phyloP scores from a whole-genome alignment of 2,888 invertebrate species.

The Drosophila testacea region DNA sequence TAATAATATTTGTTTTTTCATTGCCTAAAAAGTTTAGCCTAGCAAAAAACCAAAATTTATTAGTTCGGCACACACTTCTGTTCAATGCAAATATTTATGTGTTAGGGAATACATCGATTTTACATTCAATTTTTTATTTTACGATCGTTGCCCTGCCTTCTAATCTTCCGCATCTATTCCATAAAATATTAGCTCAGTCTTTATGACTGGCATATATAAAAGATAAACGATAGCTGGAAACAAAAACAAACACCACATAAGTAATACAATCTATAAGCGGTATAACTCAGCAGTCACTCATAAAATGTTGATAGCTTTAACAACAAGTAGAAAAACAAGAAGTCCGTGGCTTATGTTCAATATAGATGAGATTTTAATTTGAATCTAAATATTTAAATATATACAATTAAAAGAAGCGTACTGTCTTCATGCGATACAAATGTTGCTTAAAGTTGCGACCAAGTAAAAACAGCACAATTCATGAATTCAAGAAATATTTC shows the following conservation, averaged over 20 bases:
- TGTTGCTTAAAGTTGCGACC: constrained; percentile 28
- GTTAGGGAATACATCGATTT: constrained; percentile 20
- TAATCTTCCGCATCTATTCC: constrained; percentile 33
- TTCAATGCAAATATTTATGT: neutral
- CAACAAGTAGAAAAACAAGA: constrained; percentile 8
- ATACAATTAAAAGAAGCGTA: constrained; percentile 1
- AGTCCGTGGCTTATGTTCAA: constrained; percentile 41
- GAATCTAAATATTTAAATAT: neutral
- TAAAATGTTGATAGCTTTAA: constrained; percentile 47
- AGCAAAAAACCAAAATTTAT: too few species aligned
- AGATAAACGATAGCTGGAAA: constrained; percentile 30
- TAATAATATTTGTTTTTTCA: too few species aligned
- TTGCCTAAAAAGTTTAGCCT: too few species aligned
- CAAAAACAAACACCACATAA: constrained; percentile 19
- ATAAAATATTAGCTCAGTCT: constrained; percentile 38
- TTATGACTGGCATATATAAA: constrained; percentile 42
- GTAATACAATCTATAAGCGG: constrained; percentile 29
- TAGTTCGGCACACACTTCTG: too few species aligned
- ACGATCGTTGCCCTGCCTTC: constrained; percentile 46
- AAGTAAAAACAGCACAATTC: constrained; percentile 9
- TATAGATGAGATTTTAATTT: constrained; percentile 14
- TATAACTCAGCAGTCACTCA: constrained; percentile 21
- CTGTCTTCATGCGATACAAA: constrained; percentile 9
- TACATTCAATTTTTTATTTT: constrained; percentile 38
- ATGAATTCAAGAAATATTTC: constrained; percentile 6